A percentile compares a stretch with the other conserved stretches of the same genome.
Conservation (phyloP, 2,797 vertebrate genomes). For the Neoniphon sammara region DNA sequence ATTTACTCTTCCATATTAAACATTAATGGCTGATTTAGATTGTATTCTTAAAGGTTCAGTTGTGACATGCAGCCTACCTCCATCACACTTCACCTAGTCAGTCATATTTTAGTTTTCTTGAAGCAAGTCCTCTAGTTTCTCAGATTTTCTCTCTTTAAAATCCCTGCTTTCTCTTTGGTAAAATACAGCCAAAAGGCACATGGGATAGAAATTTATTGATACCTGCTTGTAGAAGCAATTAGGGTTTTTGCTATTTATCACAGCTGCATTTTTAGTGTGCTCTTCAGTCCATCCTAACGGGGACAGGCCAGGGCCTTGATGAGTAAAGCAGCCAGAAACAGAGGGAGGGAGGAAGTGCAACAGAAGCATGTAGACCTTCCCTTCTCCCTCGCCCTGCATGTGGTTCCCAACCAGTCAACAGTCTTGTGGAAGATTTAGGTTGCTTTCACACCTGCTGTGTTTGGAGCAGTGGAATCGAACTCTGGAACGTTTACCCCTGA, state of each 20-base stretch:
- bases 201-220: constrained; percentile 72
- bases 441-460: too few species aligned
- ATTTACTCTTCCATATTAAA: too few species aligned
- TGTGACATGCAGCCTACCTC: constrained; percentile 15
- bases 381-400: constrained; percentile 56
- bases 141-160: constrained; percentile 8
- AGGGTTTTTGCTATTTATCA: constrained; percentile 76
- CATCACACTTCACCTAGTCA: constrained; percentile 8
- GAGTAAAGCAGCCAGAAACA: constrained; percentile 74
- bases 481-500: too few species aligned
- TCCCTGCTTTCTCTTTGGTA: constrained; percentile 30
- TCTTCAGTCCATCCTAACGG: constrained; percentile 70
- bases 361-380: constrained; percentile 59
- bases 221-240: constrained; percentile 74
- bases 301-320: constrained; percentile 74
- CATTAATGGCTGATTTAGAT: too few species aligned
- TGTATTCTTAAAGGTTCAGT: not conserved
- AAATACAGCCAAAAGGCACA: constrained; percentile 60
- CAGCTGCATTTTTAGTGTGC: constrained; percentile 77
- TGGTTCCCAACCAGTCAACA: constrained; percentile 70
- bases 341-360: constrained; percentile 74
- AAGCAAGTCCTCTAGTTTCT: constrained; percentile 31
- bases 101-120: constrained; percentile 14
- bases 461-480: too few species aligned
- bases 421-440: constrained; percentile 54